Conservation (phyloP, 2,113 vertebrate genomes). For the Bubo blakistoni region DNA sequence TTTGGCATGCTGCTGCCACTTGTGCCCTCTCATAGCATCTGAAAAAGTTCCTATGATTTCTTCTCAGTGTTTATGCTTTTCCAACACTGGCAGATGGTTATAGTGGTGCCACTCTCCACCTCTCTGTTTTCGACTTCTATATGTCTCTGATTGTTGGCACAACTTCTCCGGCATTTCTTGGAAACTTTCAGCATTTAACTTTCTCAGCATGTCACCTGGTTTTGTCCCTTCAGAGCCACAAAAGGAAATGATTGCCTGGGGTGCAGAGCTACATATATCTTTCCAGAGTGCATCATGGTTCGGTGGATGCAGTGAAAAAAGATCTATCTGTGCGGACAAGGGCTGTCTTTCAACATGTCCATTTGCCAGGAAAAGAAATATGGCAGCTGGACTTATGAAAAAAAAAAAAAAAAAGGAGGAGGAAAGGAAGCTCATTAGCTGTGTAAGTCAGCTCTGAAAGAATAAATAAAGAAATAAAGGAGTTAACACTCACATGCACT, state of each 20-base stretch:
- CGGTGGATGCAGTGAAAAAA: slow-evolving; percentile 15
- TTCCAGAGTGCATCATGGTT: not conserved
- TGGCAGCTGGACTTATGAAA: not conserved
- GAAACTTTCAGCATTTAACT: not conserved
- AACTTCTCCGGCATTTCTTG: not conserved
- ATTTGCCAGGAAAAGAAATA: slow-evolving; percentile 31
- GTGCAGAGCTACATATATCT: not conserved
- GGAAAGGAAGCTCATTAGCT: slow-evolving; percentile 6
- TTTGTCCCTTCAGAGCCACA: slow-evolving; percentile 13
- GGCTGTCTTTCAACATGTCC: slow-evolving; percentile 26
- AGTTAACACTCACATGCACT: not conserved
- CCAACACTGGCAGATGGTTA: not conserved
- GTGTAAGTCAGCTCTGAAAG: slow-evolving; percentile 4
- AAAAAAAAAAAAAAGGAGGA: not conserved
- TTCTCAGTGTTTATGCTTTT: not conserved
- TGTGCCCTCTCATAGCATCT: not conserved
- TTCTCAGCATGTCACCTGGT: slow-evolving; percentile 1
- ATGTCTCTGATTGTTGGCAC: not conserved
- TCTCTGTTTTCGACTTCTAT: not conserved
- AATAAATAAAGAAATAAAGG: slow-evolving; percentile 9
- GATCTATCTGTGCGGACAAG: slow-evolving; percentile 11
- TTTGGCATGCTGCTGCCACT: not conserved
- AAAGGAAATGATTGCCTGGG: slow-evolving; percentile 8
- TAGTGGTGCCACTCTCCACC: not conserved
- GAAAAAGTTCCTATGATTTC: not conserved